These are phyloP conservation scores for Tympanuchus pallidicinctus DNA, from an alignment of 2,113 vertebrate genomes.

Conservation along the genomic window DNA sequence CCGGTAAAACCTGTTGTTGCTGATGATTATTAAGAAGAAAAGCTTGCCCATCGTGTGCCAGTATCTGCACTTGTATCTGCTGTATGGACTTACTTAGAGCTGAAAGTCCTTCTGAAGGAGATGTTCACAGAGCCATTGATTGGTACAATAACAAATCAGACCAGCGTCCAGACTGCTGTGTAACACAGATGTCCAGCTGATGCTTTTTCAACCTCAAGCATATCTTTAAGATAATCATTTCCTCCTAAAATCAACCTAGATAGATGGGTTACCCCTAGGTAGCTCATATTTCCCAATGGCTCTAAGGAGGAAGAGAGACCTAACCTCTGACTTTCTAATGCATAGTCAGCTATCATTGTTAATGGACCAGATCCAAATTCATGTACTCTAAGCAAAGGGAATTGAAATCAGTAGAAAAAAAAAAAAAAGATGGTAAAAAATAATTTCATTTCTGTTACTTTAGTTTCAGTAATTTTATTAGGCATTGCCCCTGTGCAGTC, in stretches of 20 bases:
- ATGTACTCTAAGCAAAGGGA: not conserved
- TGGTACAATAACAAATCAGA: not conserved
- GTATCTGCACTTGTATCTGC: not conserved
- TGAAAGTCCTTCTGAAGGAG: not conserved
- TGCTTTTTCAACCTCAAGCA: constrained; percentile 37
- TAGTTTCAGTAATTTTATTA: constrained; percentile 54
- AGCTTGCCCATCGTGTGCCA: not conserved
- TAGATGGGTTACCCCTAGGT: not conserved
- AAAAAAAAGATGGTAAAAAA: constrained; percentile 4
- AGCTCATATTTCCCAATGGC: not conserved
- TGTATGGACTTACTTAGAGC: not conserved
- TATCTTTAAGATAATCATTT: constrained; percentile 27
- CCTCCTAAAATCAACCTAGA: not conserved
- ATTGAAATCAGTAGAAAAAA: not conserved
- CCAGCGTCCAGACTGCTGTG: not conserved
- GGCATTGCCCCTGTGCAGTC: constrained; percentile 9
- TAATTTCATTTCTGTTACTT: constrained; percentile 32
- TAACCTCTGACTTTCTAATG: constrained; percentile 8
- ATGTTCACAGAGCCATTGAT: not conserved
- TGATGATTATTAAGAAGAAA: not conserved
- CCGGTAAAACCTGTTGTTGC: not conserved
- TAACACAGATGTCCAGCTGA: not conserved
- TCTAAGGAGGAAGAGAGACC: not conserved
- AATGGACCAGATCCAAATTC: not conserved
- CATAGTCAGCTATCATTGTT: not conserved